Base-by-base conservation (phyloP, 2,888 invertebrate genomes). In the Conops quadrifasciatus region DNA sequence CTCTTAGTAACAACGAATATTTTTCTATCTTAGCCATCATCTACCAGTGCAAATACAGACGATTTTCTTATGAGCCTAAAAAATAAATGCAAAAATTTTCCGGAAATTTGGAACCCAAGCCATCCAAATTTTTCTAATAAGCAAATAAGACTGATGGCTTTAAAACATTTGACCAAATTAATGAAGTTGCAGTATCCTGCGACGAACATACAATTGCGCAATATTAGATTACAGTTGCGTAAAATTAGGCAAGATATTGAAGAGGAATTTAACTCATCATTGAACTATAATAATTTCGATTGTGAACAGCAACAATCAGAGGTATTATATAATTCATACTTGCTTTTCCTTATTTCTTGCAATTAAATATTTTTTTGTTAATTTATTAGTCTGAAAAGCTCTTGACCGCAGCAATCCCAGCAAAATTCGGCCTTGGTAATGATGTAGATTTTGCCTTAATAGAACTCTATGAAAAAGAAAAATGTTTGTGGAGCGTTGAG, bases 401-500 rank as follows among this genome's bases (percentile, higher is more conserved):
- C n/a, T 36, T 36, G 36, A 36, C 9, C 4, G 36, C 36, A 36
- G 4, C n/a, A n/a, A 36, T 36, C 36, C 36, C 36, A 36, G n/a
- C n/a, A n/a, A n/a, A n/a, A n/a, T n/a, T n/a, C n/a, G n/a, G n/a
- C n/a, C n/a, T n/a, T n/a, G n/a, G n/a, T n/a, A 49, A 1, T 49
- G 15, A 49, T 26, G 2, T 24, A 13, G 64, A 64, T 64, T 24
- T 64, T 2, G 19, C 45, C 16, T 49, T 64, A 13, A 47, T 64
- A 26, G 11, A 51, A 64, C 28, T 64, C 15, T 49, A 64, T 11
- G 30, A 49, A n/a, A 45, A 64, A 15, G 47, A 64, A 19, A 15
- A 45, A 24, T 64, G 64, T 64, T 64, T 64, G 28, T 64, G 64
- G 64, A 30, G 49, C 7, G 16, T 64, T 9, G 47, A 64, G 11